Conservation (phyloP, 2,797 vertebrate species). For the Lutjanus argentimaculatus region DNA sequence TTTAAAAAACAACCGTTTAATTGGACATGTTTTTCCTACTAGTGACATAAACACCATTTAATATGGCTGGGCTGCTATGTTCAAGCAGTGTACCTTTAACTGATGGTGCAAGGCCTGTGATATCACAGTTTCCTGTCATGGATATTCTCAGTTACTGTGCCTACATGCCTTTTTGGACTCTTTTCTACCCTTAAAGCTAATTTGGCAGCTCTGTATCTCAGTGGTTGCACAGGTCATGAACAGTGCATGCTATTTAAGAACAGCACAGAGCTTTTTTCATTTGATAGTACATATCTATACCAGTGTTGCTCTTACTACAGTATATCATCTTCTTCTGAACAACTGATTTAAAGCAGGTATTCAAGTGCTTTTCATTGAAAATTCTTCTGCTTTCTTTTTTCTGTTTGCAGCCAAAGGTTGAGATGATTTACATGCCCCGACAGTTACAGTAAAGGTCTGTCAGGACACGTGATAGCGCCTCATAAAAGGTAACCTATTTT, state of each 20-base stretch:
- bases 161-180: slow-evolving; percentile 51
- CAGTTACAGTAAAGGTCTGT: slow-evolving; percentile 50
- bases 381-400: slow-evolving; percentile 17
- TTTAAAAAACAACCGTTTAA: slow-evolving; percentile 14
- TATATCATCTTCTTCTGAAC: slow-evolving; percentile 6
- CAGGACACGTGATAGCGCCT: slow-evolving; percentile 50
- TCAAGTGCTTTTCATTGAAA: slow-evolving; percentile 12
- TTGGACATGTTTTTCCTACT: slow-evolving; percentile 1
- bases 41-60: slow-evolving; percentile 11
- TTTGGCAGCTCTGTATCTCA: slow-evolving; percentile 47
- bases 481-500: slow-evolving; percentile 51
- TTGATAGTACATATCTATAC: background rate
- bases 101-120: background rate
- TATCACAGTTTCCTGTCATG: slow-evolving; percentile 53
- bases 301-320: background rate
- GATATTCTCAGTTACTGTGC: slow-evolving; percentile 51
- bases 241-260: slow-evolving; percentile 27
- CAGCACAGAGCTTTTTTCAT: slow-evolving; percentile 2
- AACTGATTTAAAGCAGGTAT: slow-evolving; percentile 19
- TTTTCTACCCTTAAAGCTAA: slow-evolving; percentile 33
- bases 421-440: slow-evolving; percentile 46
- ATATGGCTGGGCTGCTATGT: slow-evolving; percentile 13
- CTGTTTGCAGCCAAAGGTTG: slow-evolving; percentile 24
- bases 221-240: slow-evolving; percentile 43
- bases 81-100: slow-evolving; percentile 2